Evolutionary conservation across 2,888 invertebrate genomes (phyloP).

Genomic region (Lymantria monacha): DNA sequence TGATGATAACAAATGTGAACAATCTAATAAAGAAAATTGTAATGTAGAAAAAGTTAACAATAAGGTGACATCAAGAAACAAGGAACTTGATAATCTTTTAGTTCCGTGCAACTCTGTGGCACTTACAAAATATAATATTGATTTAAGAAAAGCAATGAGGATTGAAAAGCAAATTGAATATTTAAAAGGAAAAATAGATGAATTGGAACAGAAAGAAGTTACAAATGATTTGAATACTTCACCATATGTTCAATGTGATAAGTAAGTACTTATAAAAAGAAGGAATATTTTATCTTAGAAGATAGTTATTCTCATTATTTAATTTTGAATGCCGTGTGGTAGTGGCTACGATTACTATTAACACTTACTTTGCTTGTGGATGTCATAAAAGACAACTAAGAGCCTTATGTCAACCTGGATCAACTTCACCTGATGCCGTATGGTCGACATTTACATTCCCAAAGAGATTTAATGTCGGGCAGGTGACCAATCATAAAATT

Average conservation of each 20-base stretch:
- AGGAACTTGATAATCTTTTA: slow-evolving; percentile 9
- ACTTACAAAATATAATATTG: background rate
- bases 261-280: slow-evolving; percentile 2
- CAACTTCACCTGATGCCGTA: too few relatives aligned
- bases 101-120: slow-evolving; percentile 5
- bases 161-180: slow-evolving; percentile 41
- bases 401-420: too few relatives aligned
- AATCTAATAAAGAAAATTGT: slow-evolving; percentile 12
- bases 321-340: too few relatives aligned
- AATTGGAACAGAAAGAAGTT: slow-evolving; percentile 50
- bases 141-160: background rate
- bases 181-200: slow-evolving; percentile 34
- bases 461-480: too few relatives aligned
- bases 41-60: background rate
- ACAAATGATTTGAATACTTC: slow-evolving; percentile 19
- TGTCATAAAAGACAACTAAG: too few relatives aligned
- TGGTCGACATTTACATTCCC: too few relatives aligned
- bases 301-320: too few relatives aligned
- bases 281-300: too few relatives aligned
- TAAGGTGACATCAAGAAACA: background rate
- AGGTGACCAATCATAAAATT: too few relatives aligned
- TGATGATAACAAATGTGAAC: slow-evolving; percentile 5
- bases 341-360: too few relatives aligned
- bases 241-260: slow-evolving; percentile 7
- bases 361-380: too few relatives aligned